phyloP scores from a whole-genome alignment of 1,140 invertebrate species.

The Dryas iulia region DNA sequence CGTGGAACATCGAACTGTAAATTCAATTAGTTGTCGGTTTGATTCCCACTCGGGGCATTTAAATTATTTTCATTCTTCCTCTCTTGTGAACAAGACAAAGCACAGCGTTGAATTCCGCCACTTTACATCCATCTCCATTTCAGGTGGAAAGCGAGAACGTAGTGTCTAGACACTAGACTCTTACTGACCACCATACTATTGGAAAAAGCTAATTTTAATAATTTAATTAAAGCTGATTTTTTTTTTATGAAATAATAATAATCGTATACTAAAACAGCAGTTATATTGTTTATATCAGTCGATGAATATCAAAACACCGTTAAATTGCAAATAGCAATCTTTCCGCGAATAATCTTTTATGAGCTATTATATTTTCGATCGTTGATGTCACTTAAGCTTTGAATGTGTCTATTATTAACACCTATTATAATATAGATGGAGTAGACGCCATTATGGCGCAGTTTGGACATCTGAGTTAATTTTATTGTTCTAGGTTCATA shows the following conservation, averaged over 20 bases:
- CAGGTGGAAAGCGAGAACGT: not conserved
- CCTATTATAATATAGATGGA: not conserved
- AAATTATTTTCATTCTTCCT: not conserved
- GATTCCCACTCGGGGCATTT: not conserved
- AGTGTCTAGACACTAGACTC: too few species aligned
- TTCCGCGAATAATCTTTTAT: constrained; percentile 8
- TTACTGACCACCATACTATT: too few species aligned
- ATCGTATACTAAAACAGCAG: not conserved
- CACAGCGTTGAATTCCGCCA: not conserved
- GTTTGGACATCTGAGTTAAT: not conserved
- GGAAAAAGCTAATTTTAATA: too few species aligned
- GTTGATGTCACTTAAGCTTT: not conserved
- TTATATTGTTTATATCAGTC: not conserved
- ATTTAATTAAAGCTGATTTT: too few species aligned
- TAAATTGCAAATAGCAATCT: constrained; percentile 5
- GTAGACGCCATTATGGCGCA: not conserved
- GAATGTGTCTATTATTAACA: not conserved
- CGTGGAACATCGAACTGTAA: not conserved
- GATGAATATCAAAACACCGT: not conserved
- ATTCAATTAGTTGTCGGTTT: not conserved
- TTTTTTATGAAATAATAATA: too few species aligned
- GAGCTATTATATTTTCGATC: constrained; percentile 9
- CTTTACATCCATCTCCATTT: not conserved
- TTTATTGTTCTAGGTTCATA: not conserved
- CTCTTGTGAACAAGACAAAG: not conserved